A percentile compares a stretch with the other conserved stretches of the same genome.
Conservation (phyloP, 2,888 invertebrate genomes). For the Xylocampa areola region DNA sequence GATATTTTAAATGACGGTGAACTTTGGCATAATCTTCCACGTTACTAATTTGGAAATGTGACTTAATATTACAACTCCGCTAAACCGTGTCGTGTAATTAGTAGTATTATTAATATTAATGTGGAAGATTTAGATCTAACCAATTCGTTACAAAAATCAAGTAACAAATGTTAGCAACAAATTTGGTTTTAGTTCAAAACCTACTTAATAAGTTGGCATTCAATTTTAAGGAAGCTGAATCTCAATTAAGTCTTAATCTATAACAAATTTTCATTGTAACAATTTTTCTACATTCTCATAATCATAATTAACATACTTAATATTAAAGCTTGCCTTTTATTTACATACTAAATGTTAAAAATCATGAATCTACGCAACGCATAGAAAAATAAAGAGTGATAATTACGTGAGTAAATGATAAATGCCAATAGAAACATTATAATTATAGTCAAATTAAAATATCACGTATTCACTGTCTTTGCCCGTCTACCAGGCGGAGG, state of each 20-base stretch:
- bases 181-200: conserved; percentile 46
- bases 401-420: conserved; percentile 68
- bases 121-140: conserved; percentile 56
- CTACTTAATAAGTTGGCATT: conserved; percentile 69
- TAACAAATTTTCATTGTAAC: conserved; percentile 86
- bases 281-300: conserved; percentile 75
- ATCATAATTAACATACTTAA: conserved; percentile 80
- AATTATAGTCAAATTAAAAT: conserved; percentile 66
- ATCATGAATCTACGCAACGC: conserved; percentile 55
- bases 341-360: conserved; percentile 64
- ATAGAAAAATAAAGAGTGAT: conserved; percentile 59
- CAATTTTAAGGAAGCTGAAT: conserved; percentile 75
- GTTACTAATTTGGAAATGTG: conserved; percentile 49
- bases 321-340: conserved; percentile 84
- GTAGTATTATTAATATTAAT: conserved; percentile 41
- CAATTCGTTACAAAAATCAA: conserved; percentile 44
- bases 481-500: conserved; percentile 52
- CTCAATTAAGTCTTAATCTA: conserved; percentile 74
- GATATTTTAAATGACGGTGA: conserved; percentile 52
- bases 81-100: conserved; percentile 45
- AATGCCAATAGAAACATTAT: conserved; percentile 75
- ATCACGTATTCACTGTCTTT: conserved; percentile 63
- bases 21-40: conserved; percentile 63
- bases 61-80: conserved; percentile 54
- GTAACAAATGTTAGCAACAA: conserved; percentile 43